Percentiles rank a stretch among this genome's conserved stretches.
Conservation (phyloP, 2,797 vertebrate genomes). For the Falco columbarius region DNA sequence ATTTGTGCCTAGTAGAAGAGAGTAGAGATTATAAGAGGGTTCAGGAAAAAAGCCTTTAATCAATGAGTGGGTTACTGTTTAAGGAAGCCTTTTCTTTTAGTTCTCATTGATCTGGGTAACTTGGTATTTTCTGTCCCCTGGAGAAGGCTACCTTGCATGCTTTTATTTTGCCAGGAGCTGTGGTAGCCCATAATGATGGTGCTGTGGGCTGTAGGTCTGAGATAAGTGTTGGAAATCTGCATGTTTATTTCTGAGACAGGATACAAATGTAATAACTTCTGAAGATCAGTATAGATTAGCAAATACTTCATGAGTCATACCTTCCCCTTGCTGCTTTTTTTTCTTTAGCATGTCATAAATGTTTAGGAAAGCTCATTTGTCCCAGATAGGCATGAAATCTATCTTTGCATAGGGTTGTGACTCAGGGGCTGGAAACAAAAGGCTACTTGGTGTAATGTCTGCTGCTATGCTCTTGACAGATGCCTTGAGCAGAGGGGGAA, state of each 20-base stretch:
- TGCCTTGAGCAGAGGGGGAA: conserved; percentile 24
- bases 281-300: conserved; percentile 47
- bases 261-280: conserved; percentile 28
- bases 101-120: background rate
- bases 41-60: background rate
- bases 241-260: conserved; percentile 11
- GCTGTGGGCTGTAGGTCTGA: conserved; percentile 53
- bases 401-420: conserved; percentile 53
- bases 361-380: conserved; percentile 54
- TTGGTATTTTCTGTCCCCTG: background rate
- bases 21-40: background rate
- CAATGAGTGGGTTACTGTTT: background rate
- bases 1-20: background rate
- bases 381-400: conserved; percentile 58
- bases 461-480: conserved; percentile 31
- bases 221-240: conserved; percentile 59
- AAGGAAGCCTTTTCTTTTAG: background rate
- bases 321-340: conserved; percentile 20
- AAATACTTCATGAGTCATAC: conserved; percentile 52
- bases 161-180: conserved; percentile 22
- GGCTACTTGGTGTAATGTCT: conserved; percentile 35
- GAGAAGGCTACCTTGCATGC: background rate
- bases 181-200: background rate
- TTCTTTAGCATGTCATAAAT: conserved; percentile 9
- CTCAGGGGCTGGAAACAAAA: conserved; percentile 56